Evolutionary conservation across 2,113 vertebrate species (phyloP).

Genomic region (Grantiella picta): DNA sequence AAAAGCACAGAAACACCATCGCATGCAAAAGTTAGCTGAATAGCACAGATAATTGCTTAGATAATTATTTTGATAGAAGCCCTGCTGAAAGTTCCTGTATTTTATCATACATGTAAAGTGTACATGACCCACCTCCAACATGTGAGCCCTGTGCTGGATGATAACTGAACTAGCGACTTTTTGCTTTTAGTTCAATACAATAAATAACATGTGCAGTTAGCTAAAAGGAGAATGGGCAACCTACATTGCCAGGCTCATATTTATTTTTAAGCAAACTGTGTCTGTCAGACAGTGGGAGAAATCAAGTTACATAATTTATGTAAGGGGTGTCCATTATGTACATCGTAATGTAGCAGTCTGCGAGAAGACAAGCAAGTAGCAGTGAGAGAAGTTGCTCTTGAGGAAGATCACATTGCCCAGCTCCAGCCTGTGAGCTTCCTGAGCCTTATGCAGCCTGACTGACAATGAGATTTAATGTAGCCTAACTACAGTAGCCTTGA

Average conservation of each 20-base stretch:
- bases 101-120: conserved; percentile 17
- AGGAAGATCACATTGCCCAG: conserved; percentile 42
- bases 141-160: background rate
- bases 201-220: background rate
- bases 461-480: conserved; percentile 67
- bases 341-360: background rate
- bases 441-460: conserved; percentile 53
- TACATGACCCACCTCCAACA: conserved; percentile 22
- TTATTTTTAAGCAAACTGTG: background rate
- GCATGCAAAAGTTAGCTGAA: conserved; percentile 57
- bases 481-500: conserved; percentile 70
- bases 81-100: conserved; percentile 33
- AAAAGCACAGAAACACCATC: conserved; percentile 58
- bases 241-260: background rate
- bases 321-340: conserved; percentile 2
- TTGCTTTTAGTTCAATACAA: background rate
- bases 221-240: conserved; percentile 10
- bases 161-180: background rate
- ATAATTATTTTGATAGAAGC: conserved; percentile 69
- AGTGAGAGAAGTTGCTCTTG: conserved; percentile 60
- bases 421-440: conserved; percentile 21
- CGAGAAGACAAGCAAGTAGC: conserved; percentile 34
- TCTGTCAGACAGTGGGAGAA: background rate
- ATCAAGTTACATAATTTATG: conserved; percentile 5
- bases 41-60: conserved; percentile 64